phyloP scores from a whole-genome alignment of 2,888 invertebrate genomes.

The Adineta ricciae region DNA sequence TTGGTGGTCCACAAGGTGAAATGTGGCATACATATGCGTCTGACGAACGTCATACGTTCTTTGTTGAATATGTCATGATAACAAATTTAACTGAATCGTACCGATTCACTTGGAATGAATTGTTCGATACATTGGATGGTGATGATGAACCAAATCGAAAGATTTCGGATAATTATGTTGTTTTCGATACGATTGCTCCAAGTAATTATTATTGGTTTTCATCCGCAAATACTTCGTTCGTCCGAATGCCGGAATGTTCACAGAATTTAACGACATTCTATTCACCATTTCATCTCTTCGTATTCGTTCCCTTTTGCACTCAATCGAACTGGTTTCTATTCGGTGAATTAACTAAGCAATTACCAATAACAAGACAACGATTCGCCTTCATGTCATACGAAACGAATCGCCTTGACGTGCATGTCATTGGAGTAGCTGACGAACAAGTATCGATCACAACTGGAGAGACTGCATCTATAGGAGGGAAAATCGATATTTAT shows the following conservation, averaged over 20 bases:
- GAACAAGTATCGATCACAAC: not conserved
- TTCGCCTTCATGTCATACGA: not conserved
- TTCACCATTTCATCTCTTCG: not conserved
- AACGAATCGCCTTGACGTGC: not conserved
- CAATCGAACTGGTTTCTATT: not conserved
- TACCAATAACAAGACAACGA: not conserved
- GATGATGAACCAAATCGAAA: not conserved
- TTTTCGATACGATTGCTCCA: not conserved
- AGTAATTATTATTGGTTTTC: not conserved
- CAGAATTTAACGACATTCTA: not conserved
- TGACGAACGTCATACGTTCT: not conserved
- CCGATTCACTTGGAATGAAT: not conserved
- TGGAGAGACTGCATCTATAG: not conserved
- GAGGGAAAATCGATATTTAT: not conserved
- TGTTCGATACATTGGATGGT: not conserved
- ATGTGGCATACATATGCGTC: constrained; percentile 40
- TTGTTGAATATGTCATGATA: constrained; percentile 1
- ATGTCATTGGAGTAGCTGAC: not conserved
- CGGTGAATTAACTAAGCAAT: not conserved
- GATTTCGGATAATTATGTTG: not conserved
- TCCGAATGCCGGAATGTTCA: not conserved
- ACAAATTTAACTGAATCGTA: constrained; percentile 15
- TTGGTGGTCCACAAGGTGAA: constrained; percentile 39
- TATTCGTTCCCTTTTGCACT: not conserved
- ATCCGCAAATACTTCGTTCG: not conserved